phyloP scores from a whole-genome alignment of 2,113 vertebrate species.

The Athene noctua region DNA sequence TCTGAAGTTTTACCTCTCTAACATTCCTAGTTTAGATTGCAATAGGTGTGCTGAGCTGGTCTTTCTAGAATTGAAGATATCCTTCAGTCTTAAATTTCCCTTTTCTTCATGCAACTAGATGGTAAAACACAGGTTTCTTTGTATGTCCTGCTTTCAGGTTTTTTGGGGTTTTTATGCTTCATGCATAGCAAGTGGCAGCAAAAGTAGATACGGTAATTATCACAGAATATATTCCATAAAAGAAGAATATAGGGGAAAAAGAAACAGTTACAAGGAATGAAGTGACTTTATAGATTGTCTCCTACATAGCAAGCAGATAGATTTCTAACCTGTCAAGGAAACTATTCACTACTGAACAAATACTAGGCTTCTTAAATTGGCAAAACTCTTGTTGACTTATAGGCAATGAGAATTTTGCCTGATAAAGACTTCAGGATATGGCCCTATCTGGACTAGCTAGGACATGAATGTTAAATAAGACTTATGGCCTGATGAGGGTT shows the following conservation, averaged over 20 bases:
- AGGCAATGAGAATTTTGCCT: background rate
- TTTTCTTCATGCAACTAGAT: background rate
- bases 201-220: background rate
- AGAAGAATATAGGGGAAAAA: background rate
- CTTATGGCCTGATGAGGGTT: background rate
- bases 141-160: background rate
- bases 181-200: background rate
- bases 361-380: background rate
- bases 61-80: background rate
- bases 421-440: background rate
- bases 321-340: background rate
- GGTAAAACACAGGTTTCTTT: background rate
- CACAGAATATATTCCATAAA: background rate
- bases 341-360: background rate
- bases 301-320: background rate
- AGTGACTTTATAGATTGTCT: background rate
- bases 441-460: background rate
- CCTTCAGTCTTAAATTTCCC: background rate
- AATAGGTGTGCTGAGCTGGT: background rate
- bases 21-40: background rate
- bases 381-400: background rate
- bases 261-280: background rate
- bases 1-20: background rate
- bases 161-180: background rate
- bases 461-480: background rate